phyloP scores from a whole-genome alignment of 2,797 vertebrate genomes.

The Brotula barbata region DNA sequence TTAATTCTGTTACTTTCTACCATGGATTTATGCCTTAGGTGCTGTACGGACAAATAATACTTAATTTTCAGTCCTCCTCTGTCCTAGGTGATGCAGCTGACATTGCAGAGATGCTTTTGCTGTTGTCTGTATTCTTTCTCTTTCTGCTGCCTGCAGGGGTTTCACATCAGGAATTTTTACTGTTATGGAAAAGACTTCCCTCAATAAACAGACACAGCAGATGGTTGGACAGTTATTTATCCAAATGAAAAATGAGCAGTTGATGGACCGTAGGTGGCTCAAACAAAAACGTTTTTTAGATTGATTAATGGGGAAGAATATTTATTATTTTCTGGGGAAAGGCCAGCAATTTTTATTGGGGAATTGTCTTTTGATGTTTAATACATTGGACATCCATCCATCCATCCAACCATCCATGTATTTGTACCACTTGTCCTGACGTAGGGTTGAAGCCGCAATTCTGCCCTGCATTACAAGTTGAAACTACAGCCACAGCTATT shows the following conservation, averaged over 20 bases:
- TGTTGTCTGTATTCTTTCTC: constrained; percentile 49
- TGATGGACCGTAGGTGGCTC: constrained; percentile 31
- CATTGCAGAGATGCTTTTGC: constrained; percentile 58
- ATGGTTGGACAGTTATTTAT: constrained; percentile 55
- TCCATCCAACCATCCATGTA: no score
- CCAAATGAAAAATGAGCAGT: constrained; percentile 17
- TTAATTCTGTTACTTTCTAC: no score
- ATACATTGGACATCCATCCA: no score
- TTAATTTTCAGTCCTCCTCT: not conserved
- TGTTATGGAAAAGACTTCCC: constrained; percentile 53
- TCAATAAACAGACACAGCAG: constrained; percentile 64
- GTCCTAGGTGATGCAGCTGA: constrained; percentile 23
- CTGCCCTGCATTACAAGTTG: no score
- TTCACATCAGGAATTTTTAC: constrained; percentile 56
- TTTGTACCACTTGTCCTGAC: no score
- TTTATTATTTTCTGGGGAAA: not conserved
- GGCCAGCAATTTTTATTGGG: not conserved
- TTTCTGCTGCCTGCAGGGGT: constrained; percentile 46
- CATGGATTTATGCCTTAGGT: no score
- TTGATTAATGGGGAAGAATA: not conserved
- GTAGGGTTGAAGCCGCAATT: no score
- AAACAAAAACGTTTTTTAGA: constrained; percentile 11
- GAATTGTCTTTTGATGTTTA: not conserved
- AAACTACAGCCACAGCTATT: no score
- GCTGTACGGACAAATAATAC: no score